These are phyloP conservation scores for Rhinoderma darwinii DNA, from an alignment of 2,113 vertebrate genomes.

Conservation along the genomic window DNA sequence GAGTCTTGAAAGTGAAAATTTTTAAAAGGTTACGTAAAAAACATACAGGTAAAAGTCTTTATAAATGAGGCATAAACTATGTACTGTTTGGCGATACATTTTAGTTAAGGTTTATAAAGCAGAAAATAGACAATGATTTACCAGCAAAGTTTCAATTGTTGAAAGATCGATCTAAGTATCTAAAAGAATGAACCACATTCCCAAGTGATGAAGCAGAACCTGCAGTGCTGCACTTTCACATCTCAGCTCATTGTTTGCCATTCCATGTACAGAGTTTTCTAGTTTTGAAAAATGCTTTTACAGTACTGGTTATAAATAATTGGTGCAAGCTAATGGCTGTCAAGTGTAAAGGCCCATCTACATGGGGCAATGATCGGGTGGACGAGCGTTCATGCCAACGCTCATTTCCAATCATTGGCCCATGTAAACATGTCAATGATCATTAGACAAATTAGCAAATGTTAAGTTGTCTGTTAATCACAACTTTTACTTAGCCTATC, in stretches of 20 bases:
- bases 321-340: no score
- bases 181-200: background rate
- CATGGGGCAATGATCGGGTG: no score
- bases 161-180: background rate
- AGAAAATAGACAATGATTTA: constrained; percentile 6
- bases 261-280: background rate
- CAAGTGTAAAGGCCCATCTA: no score
- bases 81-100: background rate
- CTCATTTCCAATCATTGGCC: no score
- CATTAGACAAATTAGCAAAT: no score
- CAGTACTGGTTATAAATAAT: no score
- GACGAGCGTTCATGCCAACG: no score
- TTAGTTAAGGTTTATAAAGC: background rate
- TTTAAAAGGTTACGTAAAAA: background rate
- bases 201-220: background rate
- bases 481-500: no score
- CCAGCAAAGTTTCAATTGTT: background rate
- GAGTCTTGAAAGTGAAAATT: background rate
- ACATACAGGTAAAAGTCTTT: background rate
- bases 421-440: no score
- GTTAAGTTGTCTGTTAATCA: no score
- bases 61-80: background rate
- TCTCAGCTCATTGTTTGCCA: background rate
- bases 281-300: no score
- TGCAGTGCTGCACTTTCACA: background rate